Evolutionary conservation across 2,888 invertebrate species (phyloP), one percentile per base, ranked within the genome.

Genomic region (Tachina fera): DNA sequence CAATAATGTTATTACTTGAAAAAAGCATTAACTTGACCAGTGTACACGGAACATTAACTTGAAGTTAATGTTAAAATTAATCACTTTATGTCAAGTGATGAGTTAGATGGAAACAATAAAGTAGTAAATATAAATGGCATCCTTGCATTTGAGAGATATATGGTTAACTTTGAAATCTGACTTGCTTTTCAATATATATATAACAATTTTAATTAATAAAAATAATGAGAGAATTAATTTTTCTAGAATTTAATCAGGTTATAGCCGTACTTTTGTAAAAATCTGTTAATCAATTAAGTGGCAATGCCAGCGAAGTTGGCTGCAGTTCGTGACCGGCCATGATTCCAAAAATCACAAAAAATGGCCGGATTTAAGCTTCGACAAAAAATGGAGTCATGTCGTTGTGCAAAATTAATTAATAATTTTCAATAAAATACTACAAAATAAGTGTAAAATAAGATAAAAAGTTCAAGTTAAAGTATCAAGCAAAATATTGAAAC

Each of bases 351-450:
- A 79, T 79, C 74, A 84, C 75, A 80, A 84, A 83, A 84, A 84
- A 84, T 84, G 84, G 84, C 84, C 84, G 84, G 84, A 84, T 75
- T 84, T 84, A 88, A 88, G 87, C 87, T 88, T 87, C 87, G 87
- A 87, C 79, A 82, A 88, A 87, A 83, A 88, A 88, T 89, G 89
- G 88, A 88, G 89, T 87, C 89, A 87, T 88, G 76, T 89, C 87
- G 86, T 88, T 88, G 87, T 88, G 89, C 87, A 85, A 88, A 89
- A 87, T 87, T 88, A 81, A 87, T 83, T 88, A 85, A 90, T 89
- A 89, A 89, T 91, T 89, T 90, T 88, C 87, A 90, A 90, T 89
- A 89, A 90, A 90, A 90, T 90, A 90, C 87, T 87, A 84, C 81
- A 87, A 84, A 88, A 89, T 87, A 87, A 89, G 84, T 77, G 75